Conservation (phyloP, 2,797 vertebrate genomes). For the Chaunax sp. region DNA sequence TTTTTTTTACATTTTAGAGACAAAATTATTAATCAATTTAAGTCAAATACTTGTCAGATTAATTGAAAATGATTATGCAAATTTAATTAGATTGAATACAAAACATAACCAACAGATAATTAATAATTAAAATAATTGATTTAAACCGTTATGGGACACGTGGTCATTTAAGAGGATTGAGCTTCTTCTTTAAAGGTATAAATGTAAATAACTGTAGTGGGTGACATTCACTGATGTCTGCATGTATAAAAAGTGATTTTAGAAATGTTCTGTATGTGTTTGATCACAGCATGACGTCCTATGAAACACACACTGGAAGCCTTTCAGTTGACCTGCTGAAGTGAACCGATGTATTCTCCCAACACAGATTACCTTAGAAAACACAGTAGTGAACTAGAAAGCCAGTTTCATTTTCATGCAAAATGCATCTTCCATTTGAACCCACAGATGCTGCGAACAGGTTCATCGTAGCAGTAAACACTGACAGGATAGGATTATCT, state of each 20-base stretch:
- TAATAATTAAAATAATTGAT: too few relatives aligned
- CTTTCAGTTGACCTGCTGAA: background rate
- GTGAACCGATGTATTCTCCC: background rate
- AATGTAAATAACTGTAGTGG: too few relatives aligned
- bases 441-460: constrained; percentile 70
- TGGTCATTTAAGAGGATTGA: too few relatives aligned
- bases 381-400: constrained; percentile 11
- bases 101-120: too few relatives aligned
- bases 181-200: too few relatives aligned
- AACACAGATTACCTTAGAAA: constrained; percentile 5
- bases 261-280: background rate
- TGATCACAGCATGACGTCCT: background rate
- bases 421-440: constrained; percentile 38
- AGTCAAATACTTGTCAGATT: background rate
- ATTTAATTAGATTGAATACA: too few relatives aligned
- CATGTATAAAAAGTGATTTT: too few relatives aligned
- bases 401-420: constrained; percentile 33
- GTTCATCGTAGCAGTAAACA: constrained; percentile 64
- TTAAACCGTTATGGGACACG: too few relatives aligned
- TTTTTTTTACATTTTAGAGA: background rate
- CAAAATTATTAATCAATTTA: background rate
- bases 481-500: constrained; percentile 67
- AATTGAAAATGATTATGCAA: too few relatives aligned
- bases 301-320: background rate
- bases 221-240: too few relatives aligned